Evolutionary conservation across 2,888 invertebrate genomes (phyloP), one percentile per base, ranked within the genome.

Genomic region (Drosophila mercatorum): DNA sequence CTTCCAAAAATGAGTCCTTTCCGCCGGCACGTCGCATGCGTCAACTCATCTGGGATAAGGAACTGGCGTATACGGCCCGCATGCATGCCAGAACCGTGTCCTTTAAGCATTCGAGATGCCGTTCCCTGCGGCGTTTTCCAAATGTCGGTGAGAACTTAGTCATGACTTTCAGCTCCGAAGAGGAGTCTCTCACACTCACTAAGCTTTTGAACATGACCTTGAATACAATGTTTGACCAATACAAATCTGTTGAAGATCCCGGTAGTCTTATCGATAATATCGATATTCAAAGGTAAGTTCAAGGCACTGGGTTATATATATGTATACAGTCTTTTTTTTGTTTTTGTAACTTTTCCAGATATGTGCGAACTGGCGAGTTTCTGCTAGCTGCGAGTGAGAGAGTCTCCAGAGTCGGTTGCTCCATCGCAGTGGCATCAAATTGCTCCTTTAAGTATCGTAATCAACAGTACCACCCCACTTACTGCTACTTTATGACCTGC

Each of bases 371-470:
- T 10, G 79, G 49, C 0, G 77, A 88, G 26, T 75, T 85, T 31
- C 36, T 74, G 3, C 40, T 70, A 0, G 36, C 88, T 0, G 14
- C 56, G 17, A 87, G 28, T 49, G 85, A 86, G 65, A 84, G 78
- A 1, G 71, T 78, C 3, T 87, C 88, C 0, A 75, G 89, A 2
- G 61, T 89, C n/a, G 85, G 85, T 3, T 86, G 85, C 36, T 72
- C 56, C 7, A 10, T 80, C 6, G 69, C 46, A 0, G 7, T 47
- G 2, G 89, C 56, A 2, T 46, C 44, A 0, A 12, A 68, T 17
- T 43, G 43, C n/a, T 40, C 38, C 36, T 36, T 11, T 36, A 4
- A 11, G 5, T 28, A 28, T 28, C 28, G 4, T 3, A 2, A 5
- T 3, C 28, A 28, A 28, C 28, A 22, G 2, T 22, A 22, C 22